A percentile compares a stretch with the other conserved stretches of the same genome.
Conservation (phyloP, 1,140 invertebrate species). For the Drosophila kohkoa region DNA sequence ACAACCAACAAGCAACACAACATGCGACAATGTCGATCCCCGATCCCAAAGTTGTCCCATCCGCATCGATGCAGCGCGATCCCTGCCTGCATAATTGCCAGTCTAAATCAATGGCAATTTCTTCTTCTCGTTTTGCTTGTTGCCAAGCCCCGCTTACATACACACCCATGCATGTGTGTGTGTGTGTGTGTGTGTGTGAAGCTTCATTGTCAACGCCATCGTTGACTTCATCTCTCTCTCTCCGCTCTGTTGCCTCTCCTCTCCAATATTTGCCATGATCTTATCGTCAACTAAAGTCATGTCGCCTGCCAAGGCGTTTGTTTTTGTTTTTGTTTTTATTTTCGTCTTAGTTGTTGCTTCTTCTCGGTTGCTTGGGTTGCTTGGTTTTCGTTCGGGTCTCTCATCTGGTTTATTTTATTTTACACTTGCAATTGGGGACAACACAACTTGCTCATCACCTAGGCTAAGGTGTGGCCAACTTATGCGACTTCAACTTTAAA, state of each 20-base stretch:
- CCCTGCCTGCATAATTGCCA: constrained; percentile 76
- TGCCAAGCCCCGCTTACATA: constrained; percentile 48
- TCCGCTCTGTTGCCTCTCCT: constrained; percentile 50
- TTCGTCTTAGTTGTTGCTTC: constrained; percentile 1
- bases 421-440: constrained; percentile 61
- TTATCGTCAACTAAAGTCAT: constrained; percentile 79
- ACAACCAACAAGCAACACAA: constrained; percentile 20
- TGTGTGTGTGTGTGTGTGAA: constrained; percentile 55
- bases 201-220: constrained; percentile 77
- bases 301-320: constrained; percentile 71
- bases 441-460: constrained; percentile 42
- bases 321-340: neutral
- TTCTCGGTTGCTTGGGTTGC: constrained; percentile 4
- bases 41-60: constrained; percentile 1
- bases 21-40: constrained; percentile 43
- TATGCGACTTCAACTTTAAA: neutral
- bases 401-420: constrained; percentile 69
- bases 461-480: constrained; percentile 34
- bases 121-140: constrained; percentile 46
- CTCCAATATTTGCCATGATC: constrained; percentile 82
- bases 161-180: constrained; percentile 35
- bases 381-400: neutral
- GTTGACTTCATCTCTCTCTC: constrained; percentile 36
- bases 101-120: constrained; percentile 75
- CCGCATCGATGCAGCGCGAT: constrained; percentile 13